These are phyloP conservation scores for Ericerus pela DNA, from an alignment of 1,140 invertebrate species.

Conservation along the genomic window DNA sequence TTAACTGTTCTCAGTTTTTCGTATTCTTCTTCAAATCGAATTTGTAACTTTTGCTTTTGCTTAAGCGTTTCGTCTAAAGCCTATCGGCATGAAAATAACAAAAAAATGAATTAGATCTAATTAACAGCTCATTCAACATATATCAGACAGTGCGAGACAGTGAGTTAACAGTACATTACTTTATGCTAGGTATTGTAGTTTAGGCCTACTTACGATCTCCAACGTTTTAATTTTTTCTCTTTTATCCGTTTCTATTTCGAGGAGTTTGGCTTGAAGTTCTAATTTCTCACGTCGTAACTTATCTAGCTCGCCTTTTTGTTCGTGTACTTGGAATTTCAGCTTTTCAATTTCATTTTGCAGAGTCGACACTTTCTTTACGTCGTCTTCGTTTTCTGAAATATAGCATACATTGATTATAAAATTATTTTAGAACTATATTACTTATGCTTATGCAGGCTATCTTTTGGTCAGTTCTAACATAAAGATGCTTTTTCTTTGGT, in stretches of 20 bases:
- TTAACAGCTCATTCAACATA: too few relatives aligned
- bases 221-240: slow-evolving; percentile 4
- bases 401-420: too few relatives aligned
- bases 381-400: slow-evolving; percentile 12
- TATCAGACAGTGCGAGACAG: too few relatives aligned
- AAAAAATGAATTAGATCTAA: too few relatives aligned
- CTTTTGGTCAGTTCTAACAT: too few relatives aligned
- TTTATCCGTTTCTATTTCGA: slow-evolving; percentile 30
- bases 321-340: slow-evolving; percentile 34
- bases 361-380: slow-evolving; percentile 28
- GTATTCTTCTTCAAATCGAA: slow-evolving; percentile 45
- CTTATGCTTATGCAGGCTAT: too few relatives aligned
- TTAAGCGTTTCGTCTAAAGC: slow-evolving; percentile 41
- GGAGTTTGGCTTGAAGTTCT: slow-evolving; percentile 30
- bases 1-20: slow-evolving; percentile 40
- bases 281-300: slow-evolving; percentile 33
- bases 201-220: neutral
- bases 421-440: too few relatives aligned
- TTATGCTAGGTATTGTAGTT: too few relatives aligned
- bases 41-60: slow-evolving; percentile 39
- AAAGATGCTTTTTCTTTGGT: too few relatives aligned
- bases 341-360: slow-evolving; percentile 35
- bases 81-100: slow-evolving; percentile 19
- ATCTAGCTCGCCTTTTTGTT: slow-evolving; percentile 34
- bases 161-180: too few relatives aligned